Base-by-base conservation (phyloP, 2,113 vertebrate genomes). In the Lontra canadensis region DNA sequence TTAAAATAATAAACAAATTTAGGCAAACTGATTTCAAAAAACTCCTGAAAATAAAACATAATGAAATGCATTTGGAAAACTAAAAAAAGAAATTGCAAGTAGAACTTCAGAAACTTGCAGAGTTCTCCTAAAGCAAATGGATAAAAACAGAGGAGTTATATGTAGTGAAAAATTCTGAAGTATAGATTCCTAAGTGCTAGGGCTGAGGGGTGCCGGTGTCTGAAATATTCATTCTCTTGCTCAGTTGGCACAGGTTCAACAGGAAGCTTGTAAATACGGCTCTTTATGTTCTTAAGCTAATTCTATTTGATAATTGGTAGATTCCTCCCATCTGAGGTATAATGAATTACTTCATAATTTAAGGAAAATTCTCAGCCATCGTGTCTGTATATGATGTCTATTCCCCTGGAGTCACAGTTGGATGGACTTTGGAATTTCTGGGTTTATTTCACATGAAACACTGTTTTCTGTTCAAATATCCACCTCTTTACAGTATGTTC, bases 1-100 rank as follows among this genome's bases (percentile, higher is more conserved):
- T 97, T 97, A 98, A 98, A 98, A 98, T 87, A 96, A 69, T 81
- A 98, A 98, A 42, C n/a, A 73, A 69, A 8, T 5, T 39, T 84
- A 83, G 26, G 49, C n/a, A 86, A 82, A 84, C 18, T 36, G 36
- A 94, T 91, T 78, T 93, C 1, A 44, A 59, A 59, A 89, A 79
- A 25, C 55, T 81, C 89, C 82, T 76, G 57, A 86, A 96, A 88
- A 88, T 91, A 76, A 93, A 39, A 49, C 18, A 63, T 49, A 88
- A 90, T 29, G 79, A 96, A 94, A 92, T 93, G 25, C 47, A 69
- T 88, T 93, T 81, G 69, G 95, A 88, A 97, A 86, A 94, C 71
- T 17, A 18, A 31, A 39, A 42, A 42, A 25, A 79, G 12, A 65
- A 39, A 93, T 31, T 39, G 2, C 17, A 89, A 83, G 69, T 78